Evolutionary conservation across 2,888 invertebrate genomes (phyloP).

Genomic region (Sinohyriopsis cumingii): DNA sequence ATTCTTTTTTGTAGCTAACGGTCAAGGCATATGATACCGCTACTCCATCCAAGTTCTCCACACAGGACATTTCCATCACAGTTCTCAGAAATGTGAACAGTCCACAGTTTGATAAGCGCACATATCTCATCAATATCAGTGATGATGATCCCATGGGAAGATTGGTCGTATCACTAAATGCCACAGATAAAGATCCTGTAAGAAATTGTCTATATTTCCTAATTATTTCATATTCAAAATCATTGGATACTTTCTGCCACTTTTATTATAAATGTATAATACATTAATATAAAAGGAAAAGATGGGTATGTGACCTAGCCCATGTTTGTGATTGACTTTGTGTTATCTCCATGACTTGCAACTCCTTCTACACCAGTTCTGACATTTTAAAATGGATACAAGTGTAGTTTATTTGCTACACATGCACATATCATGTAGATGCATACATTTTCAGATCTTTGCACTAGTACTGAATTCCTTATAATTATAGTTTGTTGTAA

Average conservation of each 20-base stretch:
- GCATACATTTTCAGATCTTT: too few species aligned
- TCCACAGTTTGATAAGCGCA: slow-evolving; percentile 43
- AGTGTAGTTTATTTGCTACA: too few species aligned
- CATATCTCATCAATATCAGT: slow-evolving; percentile 38
- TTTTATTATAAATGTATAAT: too few species aligned
- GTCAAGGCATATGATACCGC: slow-evolving; percentile 62
- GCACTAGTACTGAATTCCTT: too few species aligned
- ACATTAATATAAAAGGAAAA: too few species aligned
- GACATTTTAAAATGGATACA: too few species aligned
- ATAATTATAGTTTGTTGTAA: too few species aligned
- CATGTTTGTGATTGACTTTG: too few species aligned
- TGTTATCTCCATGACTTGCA: too few species aligned
- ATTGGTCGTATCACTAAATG: slow-evolving; percentile 50
- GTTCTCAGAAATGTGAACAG: slow-evolving; percentile 61
- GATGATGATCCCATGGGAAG: slow-evolving; percentile 51
- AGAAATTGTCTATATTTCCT: slow-evolving; percentile 17
- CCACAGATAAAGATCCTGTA: slow-evolving; percentile 62
- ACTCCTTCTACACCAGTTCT: too few species aligned
- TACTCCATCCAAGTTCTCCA: slow-evolving; percentile 50
- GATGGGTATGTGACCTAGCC: too few species aligned
- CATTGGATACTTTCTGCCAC: neutral
- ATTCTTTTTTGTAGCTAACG: slow-evolving; percentile 39
- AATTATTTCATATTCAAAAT: neutral
- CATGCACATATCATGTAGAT: too few species aligned
- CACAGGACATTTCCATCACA: slow-evolving; percentile 45